Conservation (phyloP, 2,797 vertebrate genomes). For the Nasua narica region DNA sequence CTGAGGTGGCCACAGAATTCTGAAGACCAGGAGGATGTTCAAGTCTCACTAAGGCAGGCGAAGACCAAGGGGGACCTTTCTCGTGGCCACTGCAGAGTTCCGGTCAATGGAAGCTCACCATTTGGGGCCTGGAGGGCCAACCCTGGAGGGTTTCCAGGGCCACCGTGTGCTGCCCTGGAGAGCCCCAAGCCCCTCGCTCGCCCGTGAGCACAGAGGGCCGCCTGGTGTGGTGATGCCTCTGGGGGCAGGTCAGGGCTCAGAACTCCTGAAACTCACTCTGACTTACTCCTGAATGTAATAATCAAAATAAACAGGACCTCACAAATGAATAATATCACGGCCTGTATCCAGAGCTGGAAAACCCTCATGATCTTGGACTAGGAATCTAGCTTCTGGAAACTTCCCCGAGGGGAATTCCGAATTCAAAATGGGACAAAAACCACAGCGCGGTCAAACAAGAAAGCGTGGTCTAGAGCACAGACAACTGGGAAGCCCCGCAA, state of each 20-base stretch:
- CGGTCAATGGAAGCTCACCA: neutral
- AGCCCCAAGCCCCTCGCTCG: too few relatives aligned
- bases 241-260: neutral
- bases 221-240: neutral
- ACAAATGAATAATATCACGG: rapidly evolving
- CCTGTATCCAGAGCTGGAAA: rapidly evolving
- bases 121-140: neutral
- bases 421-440: neutral
- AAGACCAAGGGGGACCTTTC: too few relatives aligned
- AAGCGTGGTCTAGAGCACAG: neutral
- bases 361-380: neutral
- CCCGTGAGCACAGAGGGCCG: rapidly evolving
- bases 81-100: neutral
- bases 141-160: neutral
- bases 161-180: too few relatives aligned
- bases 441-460: neutral
- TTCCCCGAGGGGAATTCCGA: neutral
- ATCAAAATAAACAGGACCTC: neutral
- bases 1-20: too few relatives aligned
- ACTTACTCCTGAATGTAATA: too few relatives aligned
- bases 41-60: neutral
- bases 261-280: neutral
- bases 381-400: neutral
- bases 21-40: neutral
- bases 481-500: neutral